Evolutionary conservation across 2,797 vertebrate species (phyloP), one percentile per base, ranked within the genome.

Genomic region (Pseudochromis fuscus): DNA sequence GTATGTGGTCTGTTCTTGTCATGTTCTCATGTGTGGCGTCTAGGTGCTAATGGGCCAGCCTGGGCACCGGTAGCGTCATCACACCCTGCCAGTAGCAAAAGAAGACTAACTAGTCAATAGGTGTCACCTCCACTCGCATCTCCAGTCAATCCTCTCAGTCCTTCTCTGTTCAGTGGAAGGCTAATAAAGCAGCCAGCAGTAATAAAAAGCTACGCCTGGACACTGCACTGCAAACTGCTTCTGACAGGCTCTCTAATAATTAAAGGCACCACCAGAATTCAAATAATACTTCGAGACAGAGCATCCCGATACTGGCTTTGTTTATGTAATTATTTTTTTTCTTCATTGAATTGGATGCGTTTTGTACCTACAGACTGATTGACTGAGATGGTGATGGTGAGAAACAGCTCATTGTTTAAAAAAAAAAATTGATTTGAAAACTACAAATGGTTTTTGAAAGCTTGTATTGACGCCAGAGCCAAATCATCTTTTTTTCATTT

Each of bases 151-250:
- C 67, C 67, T 71, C 51, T 56, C 58, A 64, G 49, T 85, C 67
- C 40, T 52, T 48, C 37, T 46, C 49, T 50, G 60, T 69, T 81
- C 63, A 28, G 69, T 31, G 27, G 67, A 85, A 35, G 61, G 74
- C 86, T 89, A 89, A 89, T 87, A 88, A 90, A 89, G 88, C 73
- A 62, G 63, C 28, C 52, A 38, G 62, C 53, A 84, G 77, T 89
- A 89, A 89, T 85, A 87, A 84, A 82, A 83, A 69, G 58, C 40
- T 42, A 31, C 0, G 33, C 18, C 67, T 67, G 58, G 72, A 81
- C 70, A 56, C 59, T 46, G 51, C 75, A 31, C 61, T 42, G 74
- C 66, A 65, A 76, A 79, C 63, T 75, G 60, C 45, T 66, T 83
- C 42, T 72, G 84, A 88, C 81, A 79, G 71, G 38, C 72, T 59